These are phyloP conservation scores for Pyxicephalus adspersus DNA, from an alignment of 2,113 vertebrate species.

Conservation along the genomic window DNA sequence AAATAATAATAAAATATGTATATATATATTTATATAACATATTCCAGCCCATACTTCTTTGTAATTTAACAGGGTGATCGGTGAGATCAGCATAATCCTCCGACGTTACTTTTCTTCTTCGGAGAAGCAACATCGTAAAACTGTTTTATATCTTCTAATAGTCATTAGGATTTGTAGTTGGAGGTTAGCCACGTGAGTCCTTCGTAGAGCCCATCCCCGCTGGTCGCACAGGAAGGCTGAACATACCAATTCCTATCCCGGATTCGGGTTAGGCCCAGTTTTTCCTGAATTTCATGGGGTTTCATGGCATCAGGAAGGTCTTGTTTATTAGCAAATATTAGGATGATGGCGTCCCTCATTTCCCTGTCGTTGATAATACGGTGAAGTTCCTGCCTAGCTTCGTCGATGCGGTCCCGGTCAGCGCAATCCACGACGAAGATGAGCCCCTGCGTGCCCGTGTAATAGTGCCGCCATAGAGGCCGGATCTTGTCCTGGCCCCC, in stretches of 20 bases:
- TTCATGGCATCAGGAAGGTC: conserved; percentile 99
- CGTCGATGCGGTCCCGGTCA: conserved; percentile 97
- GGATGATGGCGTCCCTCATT: conserved; percentile 99
- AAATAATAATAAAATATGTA: conserved; percentile 44
- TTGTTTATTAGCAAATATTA: conserved; percentile 99
- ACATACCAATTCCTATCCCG: conserved; percentile 99
- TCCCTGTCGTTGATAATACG: conserved; percentile 98
- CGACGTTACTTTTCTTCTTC: conserved; percentile 79
- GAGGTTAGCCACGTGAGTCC: conserved; percentile 99
- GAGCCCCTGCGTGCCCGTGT: conserved; percentile 97
- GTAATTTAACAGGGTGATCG: conserved; percentile 68
- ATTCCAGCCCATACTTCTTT: conserved; percentile 65
- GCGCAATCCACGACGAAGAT: conserved; percentile 99
- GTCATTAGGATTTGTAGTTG: conserved; percentile 99
- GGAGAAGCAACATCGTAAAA: conserved; percentile 72
- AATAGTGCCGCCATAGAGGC: conserved; percentile 98
- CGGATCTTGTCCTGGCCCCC: conserved; percentile 99
- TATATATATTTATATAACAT: conserved; percentile 45
- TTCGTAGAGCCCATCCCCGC: conserved; percentile 97
- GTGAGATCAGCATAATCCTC: conserved; percentile 74
- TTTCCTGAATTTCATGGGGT: conserved; percentile 98
- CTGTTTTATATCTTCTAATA: conserved; percentile 71
- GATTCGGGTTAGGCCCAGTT: conserved; percentile 97
- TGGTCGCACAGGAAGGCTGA: conserved; percentile 97
- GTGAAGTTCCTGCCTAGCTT: conserved; percentile 96